Percentiles rank a stretch among this genome's conserved stretches.
These are phyloP conservation scores for Zhuqinia jingwanae DNA, from an alignment of 2,888 invertebrate genomes.

Conservation along the genomic window DNA sequence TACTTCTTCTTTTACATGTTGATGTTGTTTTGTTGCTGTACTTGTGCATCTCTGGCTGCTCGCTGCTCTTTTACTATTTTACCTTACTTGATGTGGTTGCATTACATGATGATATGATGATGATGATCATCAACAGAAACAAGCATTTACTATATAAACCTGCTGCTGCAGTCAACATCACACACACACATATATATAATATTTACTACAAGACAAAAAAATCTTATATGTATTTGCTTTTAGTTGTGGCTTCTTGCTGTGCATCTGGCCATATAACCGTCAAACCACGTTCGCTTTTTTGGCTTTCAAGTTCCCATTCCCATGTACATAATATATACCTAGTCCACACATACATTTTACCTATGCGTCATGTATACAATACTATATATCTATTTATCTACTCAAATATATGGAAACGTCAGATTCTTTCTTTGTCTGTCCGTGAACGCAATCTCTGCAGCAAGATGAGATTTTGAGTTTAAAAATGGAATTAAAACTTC, in stretches of 20 bases:
- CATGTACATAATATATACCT: too few species aligned
- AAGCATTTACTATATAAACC: constrained; percentile 19
- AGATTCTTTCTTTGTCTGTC: too few species aligned
- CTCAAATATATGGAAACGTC: too few species aligned
- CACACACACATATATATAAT: too few species aligned
- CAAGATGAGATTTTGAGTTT: too few species aligned
- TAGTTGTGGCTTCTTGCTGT: constrained; percentile 32
- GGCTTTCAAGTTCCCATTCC: neutral
- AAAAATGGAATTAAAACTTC: too few species aligned
- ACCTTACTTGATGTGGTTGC: constrained; percentile 53
- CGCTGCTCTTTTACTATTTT: constrained; percentile 57
- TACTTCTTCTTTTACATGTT: constrained; percentile 33
- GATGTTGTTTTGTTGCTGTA: constrained; percentile 39
- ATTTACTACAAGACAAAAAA: neutral
- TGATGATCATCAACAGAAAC: constrained; percentile 47
- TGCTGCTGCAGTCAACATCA: constrained; percentile 2
- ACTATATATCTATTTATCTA: too few species aligned
- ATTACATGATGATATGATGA: constrained; percentile 41
- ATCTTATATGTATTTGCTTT: constrained; percentile 39
- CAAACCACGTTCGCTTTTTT: constrained; percentile 43
- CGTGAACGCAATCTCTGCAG: too few species aligned
- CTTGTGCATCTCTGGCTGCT: constrained; percentile 46
- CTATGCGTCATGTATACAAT: too few species aligned
- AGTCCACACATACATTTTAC: too few species aligned
- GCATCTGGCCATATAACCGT: constrained; percentile 15